Evolutionary conservation across 1,140 invertebrate species (phyloP).

Genomic region (Arion vulgaris): DNA sequence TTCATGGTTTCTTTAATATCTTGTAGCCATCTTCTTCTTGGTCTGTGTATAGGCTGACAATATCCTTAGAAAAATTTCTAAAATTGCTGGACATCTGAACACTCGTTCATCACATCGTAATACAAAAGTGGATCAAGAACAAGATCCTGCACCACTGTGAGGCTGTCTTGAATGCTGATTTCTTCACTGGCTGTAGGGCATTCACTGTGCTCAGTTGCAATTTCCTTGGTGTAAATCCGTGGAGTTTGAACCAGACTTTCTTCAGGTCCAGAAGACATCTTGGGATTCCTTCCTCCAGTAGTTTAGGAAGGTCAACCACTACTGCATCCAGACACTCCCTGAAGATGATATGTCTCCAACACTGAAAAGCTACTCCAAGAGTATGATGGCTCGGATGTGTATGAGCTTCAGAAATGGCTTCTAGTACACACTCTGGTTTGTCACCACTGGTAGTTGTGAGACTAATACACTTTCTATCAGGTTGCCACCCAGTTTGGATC

Average conservation of each 20-base stretch:
- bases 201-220: conserved; percentile 94
- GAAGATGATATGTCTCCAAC: conserved; percentile 77
- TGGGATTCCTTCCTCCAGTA: conserved; percentile 84
- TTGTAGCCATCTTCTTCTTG: too few species aligned
- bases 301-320: conserved; percentile 84
- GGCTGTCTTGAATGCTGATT: conserved; percentile 41
- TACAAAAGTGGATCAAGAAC: conserved; percentile 92
- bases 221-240: conserved; percentile 89
- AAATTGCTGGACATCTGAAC: conserved; percentile 88
- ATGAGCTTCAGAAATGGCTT: conserved; percentile 22
- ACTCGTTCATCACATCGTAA: conserved; percentile 90
- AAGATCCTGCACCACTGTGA: conserved; percentile 81
- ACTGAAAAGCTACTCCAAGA: conserved; percentile 84
- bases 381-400: conserved; percentile 76
- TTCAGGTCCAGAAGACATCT: conserved; percentile 89
- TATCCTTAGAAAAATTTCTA: conserved; percentile 90
- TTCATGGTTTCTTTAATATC: too few species aligned
- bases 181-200: conserved; percentile 76
- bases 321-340: conserved; percentile 86
- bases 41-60: conserved; percentile 91
- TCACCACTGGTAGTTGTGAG: conserved; percentile 82
- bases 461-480: conserved; percentile 84
- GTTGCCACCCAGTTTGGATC: conserved; percentile 69
- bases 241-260: conserved; percentile 91
- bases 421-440: too few species aligned